Percentiles rank a stretch among this genome's conserved stretches.
These are phyloP conservation scores for Priapulus caudatus DNA, from an alignment of 2,888 invertebrate genomes.

Conservation along the genomic window DNA sequence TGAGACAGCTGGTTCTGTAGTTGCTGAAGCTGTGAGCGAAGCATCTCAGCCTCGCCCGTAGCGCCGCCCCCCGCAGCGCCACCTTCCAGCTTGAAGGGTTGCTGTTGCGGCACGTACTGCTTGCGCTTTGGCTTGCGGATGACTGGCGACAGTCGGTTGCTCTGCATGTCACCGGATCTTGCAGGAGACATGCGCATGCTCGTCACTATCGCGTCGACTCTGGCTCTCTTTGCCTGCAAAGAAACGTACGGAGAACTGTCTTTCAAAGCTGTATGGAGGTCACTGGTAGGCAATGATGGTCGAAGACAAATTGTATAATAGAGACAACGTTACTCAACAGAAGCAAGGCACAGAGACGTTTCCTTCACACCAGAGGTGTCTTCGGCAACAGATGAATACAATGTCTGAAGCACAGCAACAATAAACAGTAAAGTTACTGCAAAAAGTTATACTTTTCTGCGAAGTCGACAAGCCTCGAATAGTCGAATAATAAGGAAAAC, in stretches of 20 bases:
- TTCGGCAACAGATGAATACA: too few species aligned
- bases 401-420: too few species aligned
- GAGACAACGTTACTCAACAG: too few species aligned
- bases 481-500: too few species aligned
- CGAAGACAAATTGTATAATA: neutral
- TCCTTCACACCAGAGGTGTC: too few species aligned
- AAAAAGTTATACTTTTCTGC: too few species aligned
- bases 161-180: slow-evolving; percentile 5
- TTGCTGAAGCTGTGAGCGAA: slow-evolving; percentile 69
- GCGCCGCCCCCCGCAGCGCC: neutral
- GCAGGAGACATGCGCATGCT: slow-evolving; percentile 56
- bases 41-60: slow-evolving; percentile 48
- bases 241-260: too few species aligned
- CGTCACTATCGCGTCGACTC: slow-evolving; percentile 88
- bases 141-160: neutral
- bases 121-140: slow-evolving; percentile 61
- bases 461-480: too few species aligned
- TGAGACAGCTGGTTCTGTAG: slow-evolving; percentile 79
- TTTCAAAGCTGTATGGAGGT: slow-evolving; percentile 5
- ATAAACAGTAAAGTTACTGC: too few species aligned
- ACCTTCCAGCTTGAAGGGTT: slow-evolving; percentile 35
- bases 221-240: slow-evolving; percentile 65
- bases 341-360: too few species aligned
- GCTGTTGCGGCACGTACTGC: slow-evolving; percentile 86
- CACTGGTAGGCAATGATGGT: neutral